Evolutionary conservation across 2,113 vertebrate species (phyloP).

Genomic region (Seriola quinqueradiata): DNA sequence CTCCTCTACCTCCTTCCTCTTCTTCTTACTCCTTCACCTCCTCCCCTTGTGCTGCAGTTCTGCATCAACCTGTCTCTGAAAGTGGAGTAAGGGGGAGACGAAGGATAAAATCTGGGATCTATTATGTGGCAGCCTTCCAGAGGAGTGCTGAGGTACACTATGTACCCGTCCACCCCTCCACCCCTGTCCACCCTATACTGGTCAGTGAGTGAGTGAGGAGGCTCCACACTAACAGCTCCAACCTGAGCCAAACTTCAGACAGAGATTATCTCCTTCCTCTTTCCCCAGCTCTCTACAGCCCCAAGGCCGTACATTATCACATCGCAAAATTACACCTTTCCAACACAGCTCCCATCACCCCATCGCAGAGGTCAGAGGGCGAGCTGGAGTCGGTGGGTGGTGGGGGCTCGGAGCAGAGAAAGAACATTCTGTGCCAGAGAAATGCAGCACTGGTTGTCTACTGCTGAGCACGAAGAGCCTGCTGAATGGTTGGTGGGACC

Average conservation of each 20-base stretch:
- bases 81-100: constrained; percentile 1
- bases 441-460: constrained; percentile 87
- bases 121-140: constrained; percentile 48
- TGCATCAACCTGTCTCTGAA: constrained; percentile 50
- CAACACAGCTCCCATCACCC: constrained; percentile 36
- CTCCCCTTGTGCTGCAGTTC: constrained; percentile 18
- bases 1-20: neutral
- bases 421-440: constrained; percentile 86
- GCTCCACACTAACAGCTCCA: neutral
- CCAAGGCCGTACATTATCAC: constrained; percentile 28
- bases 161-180: constrained; percentile 28
- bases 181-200: neutral
- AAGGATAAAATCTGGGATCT: constrained; percentile 42
- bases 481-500: constrained; percentile 60
- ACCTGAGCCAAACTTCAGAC: constrained; percentile 24
- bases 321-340: constrained; percentile 58
- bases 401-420: constrained; percentile 52
- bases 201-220: constrained; percentile 30
- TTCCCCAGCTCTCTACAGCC: neutral
- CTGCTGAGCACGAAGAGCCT: constrained; percentile 56
- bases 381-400: constrained; percentile 27
- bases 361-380: constrained; percentile 53
- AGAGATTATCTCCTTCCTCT: constrained; percentile 19
- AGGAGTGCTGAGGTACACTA: constrained; percentile 48
- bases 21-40: neutral